phyloP scores from a whole-genome alignment of 2,888 invertebrate species.

The Drosophila histrio region DNA sequence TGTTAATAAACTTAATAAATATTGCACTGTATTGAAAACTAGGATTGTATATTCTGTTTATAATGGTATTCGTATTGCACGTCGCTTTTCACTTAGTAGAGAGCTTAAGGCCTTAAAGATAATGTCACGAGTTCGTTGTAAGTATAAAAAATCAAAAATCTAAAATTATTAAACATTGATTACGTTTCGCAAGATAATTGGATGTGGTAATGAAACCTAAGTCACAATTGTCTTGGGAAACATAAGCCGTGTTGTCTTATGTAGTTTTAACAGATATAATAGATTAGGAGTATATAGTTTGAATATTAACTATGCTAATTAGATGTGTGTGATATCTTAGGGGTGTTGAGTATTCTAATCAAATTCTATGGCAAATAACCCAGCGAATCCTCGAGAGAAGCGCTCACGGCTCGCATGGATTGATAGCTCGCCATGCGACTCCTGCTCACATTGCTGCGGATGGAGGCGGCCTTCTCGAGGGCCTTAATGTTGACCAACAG shows the following conservation, averaged over 20 bases:
- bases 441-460: slow-evolving; percentile 64
- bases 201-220: background rate
- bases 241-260: slow-evolving; percentile 68
- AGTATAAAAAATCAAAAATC: slow-evolving; percentile 9
- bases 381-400: slow-evolving; percentile 84
- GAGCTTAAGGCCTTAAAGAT: slow-evolving; percentile 43
- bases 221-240: slow-evolving; percentile 74
- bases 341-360: slow-evolving; percentile 39
- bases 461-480: slow-evolving; percentile 79
- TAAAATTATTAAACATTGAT: slow-evolving; percentile 44
- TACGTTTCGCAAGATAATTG: slow-evolving; percentile 81
- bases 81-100: slow-evolving; percentile 28
- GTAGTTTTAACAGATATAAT: background rate
- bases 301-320: background rate
- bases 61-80: slow-evolving; percentile 68
- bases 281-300: background rate
- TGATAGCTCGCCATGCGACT: slow-evolving; percentile 81
- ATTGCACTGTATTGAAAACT: slow-evolving; percentile 65
- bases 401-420: slow-evolving; percentile 83
- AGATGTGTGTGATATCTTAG: slow-evolving; percentile 3
- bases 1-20: slow-evolving; percentile 56
- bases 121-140: slow-evolving; percentile 47
- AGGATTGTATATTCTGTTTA: slow-evolving; percentile 18
- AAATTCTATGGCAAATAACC: slow-evolving; percentile 84
- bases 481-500: slow-evolving; percentile 80